Percentiles rank a stretch among this genome's conserved stretches.
phyloP scores from a whole-genome alignment of 2,888 invertebrate species.

The Ptychoptera contaminata region DNA sequence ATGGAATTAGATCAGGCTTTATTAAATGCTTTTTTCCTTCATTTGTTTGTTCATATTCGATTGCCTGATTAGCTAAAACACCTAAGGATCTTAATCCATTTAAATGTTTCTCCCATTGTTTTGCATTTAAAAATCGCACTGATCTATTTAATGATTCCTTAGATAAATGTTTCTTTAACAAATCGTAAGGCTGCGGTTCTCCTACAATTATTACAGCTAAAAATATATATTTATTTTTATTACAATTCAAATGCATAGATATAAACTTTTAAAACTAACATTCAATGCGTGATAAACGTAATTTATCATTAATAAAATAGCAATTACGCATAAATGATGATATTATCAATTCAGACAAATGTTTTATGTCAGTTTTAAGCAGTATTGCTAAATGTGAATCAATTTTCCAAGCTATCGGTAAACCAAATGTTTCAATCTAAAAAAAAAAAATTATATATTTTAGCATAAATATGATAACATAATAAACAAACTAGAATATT shows the following conservation, averaged over 20 bases:
- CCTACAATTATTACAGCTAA: conserved; percentile 44
- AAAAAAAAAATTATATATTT: conserved; percentile 13
- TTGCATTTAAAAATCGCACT: conserved; percentile 18
- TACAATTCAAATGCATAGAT: background rate
- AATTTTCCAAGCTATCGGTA: conserved; percentile 65
- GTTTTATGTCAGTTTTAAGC: conserved; percentile 59
- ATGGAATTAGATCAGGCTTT: conserved; percentile 24
- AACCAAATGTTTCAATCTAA: conserved; percentile 65
- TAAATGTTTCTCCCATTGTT: conserved; percentile 28
- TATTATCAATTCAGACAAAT: conserved; percentile 50
- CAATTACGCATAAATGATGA: conserved; percentile 54
- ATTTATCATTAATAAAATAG: conserved; percentile 59
- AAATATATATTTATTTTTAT: conserved; percentile 12
- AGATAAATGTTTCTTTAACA: conserved; percentile 29
- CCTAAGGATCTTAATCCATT: conserved; percentile 23
- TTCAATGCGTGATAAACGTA: conserved; percentile 60
- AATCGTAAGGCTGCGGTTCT: conserved; percentile 36
- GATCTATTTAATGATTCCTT: conserved; percentile 25
- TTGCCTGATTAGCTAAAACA: conserved; percentile 28
- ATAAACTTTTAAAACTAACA: conserved; percentile 37
- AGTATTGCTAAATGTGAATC: conserved; percentile 58
- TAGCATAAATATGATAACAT: conserved; percentile 8
- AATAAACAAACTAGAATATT: conserved; percentile 1
- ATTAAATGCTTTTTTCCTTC: conserved; percentile 22
- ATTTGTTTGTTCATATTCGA: conserved; percentile 25